Evolutionary conservation across 2,888 invertebrate species (phyloP), one percentile per base, ranked within the genome.

Genomic region (Ormia ochracea): DNA sequence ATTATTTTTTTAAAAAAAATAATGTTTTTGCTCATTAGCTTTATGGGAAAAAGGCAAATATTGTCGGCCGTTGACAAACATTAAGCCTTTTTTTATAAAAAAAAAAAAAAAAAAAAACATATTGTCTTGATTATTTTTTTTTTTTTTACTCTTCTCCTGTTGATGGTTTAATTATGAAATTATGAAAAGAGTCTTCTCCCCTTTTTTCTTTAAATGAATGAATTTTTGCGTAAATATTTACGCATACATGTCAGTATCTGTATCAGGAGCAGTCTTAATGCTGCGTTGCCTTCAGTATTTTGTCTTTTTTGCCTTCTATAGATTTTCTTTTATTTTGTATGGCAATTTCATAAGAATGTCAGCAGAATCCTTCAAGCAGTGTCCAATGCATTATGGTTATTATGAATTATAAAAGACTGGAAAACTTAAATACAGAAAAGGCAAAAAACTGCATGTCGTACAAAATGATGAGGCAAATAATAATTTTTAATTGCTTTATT

Each of bases 111-210:
- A n/a, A n/a, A n/a, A 26, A 58, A 12, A 21, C n/a, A 12, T 26
- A 50, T 65, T 65, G 36, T 52, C 28, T 52, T 52, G 12, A 41
- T 17, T 26, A 38, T n/a, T 28, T 17, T 7, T 26, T 28, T 23
- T 56, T 33, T 48, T 50, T 28, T 26, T 21, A 31, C 10, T 54
- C 14, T 56, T 73, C 45, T 45, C 54, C 26, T 56, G 69, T 77
- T 77, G 80, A 72, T 76, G 72, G 72, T 76, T 80, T 72, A 56
- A 80, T 80, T 72, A 76, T 80, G 36, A 76, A 80, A 80, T 80
- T 80, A 80, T 80, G 76, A 80, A 76, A 80, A 52, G 66, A 76
- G 48, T 7, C 48, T 52, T 9, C 36, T 63, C 61, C 56, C 41
- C 50, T 50, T 58, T 56, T 45, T n/a, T n/a, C n/a, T n/a, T 26